Conservation (phyloP, 2,113 vertebrate species). For the Pan paniscus region DNA sequence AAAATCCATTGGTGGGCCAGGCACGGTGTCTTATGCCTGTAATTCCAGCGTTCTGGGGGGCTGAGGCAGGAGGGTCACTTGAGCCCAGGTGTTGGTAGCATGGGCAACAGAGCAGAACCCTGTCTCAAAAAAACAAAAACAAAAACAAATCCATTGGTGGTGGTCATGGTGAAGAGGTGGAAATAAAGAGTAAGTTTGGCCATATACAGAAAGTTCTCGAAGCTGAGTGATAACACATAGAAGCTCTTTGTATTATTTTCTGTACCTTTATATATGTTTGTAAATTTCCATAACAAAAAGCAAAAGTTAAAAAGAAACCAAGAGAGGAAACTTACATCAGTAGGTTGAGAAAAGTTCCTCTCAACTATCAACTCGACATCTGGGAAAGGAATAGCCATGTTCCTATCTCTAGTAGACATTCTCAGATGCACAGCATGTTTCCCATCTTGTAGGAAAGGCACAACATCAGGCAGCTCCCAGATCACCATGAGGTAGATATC, state of each 20-base stretch:
- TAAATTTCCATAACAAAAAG: background rate
- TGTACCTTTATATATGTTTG: background rate
- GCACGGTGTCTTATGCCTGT: no score
- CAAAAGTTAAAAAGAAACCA: background rate
- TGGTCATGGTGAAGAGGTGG: background rate
- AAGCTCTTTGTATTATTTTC: background rate
- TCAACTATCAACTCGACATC: conserved; percentile 67
- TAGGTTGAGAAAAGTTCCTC: background rate
- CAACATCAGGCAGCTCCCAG: conserved; percentile 80
- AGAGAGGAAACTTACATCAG: conserved; percentile 55
- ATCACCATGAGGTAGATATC: conserved; percentile 66
- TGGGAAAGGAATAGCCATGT: conserved; percentile 69
- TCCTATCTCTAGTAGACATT: background rate
- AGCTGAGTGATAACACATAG: background rate
- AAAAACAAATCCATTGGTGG: background rate
- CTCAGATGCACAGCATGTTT: conserved; percentile 66
- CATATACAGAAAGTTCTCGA: background rate
- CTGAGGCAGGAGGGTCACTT: no score
- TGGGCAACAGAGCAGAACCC: no score
- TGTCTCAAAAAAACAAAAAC: no score
- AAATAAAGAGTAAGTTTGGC: background rate
- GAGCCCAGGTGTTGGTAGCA: no score
- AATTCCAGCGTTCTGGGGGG: no score
- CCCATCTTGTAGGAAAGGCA: conserved; percentile 47
- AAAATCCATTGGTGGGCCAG: background rate